Evolutionary conservation across 2,113 vertebrate species (phyloP).

Genomic region (Dromas ardeola): DNA sequence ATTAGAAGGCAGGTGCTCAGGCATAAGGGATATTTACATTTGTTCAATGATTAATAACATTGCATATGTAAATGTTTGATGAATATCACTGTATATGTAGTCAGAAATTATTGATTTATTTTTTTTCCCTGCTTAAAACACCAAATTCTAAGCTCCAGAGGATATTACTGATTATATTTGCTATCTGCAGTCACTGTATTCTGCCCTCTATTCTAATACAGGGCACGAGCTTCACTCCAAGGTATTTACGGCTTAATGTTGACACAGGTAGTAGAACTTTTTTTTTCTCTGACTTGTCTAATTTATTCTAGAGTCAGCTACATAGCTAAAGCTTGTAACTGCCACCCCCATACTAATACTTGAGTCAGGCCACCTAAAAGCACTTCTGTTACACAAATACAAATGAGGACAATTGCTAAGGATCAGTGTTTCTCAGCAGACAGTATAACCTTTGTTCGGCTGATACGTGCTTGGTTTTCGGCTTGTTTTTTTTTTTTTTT

Average conservation of each 20-base stretch:
- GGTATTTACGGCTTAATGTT: background rate
- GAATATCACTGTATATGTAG: background rate
- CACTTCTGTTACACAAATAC: constrained; percentile 34
- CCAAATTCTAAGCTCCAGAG: background rate
- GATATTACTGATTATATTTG: background rate
- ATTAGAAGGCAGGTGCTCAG: background rate
- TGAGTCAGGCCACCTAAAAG: constrained; percentile 48
- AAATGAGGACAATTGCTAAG: constrained; percentile 42
- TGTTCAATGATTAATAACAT: background rate
- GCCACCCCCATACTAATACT: background rate
- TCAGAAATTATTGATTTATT: background rate
- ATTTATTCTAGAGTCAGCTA: background rate
- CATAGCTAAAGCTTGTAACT: background rate
- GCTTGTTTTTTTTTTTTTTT: background rate
- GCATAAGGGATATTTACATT: background rate
- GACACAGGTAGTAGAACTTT: background rate
- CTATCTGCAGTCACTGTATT: background rate
- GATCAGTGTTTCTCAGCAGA: constrained; percentile 26
- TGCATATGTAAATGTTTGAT: background rate
- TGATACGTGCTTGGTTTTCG: constrained; percentile 22
- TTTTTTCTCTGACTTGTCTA: background rate
- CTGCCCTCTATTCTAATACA: background rate
- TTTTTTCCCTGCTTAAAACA: background rate
- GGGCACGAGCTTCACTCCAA: background rate
- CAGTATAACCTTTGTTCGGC: constrained; percentile 52